phyloP scores from a whole-genome alignment of 2,888 invertebrate species.

The Trichogramma dendrolimi region DNA sequence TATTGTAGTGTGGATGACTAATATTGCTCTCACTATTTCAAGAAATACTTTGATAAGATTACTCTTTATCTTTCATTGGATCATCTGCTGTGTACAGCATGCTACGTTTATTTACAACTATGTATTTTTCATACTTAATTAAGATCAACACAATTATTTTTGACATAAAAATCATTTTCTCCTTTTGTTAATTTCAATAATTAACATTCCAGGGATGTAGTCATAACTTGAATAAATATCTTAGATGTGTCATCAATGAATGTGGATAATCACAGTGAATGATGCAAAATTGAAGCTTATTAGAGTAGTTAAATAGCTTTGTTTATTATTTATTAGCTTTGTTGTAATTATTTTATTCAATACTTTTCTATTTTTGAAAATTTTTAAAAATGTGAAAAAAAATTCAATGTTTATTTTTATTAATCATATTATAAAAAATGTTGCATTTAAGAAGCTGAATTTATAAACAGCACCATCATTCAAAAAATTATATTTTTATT shows the following conservation, averaged over 20 bases:
- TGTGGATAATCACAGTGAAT: not conserved
- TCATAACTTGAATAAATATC: not conserved
- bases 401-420: not conserved
- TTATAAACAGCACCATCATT: too few relatives aligned
- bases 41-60: constrained; percentile 27
- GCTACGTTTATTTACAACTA: constrained; percentile 8
- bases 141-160: constrained; percentile 15
- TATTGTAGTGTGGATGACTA: constrained; percentile 13
- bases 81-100: constrained; percentile 17
- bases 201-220: constrained; percentile 6
- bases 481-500: too few relatives aligned
- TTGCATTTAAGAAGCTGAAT: not conserved
- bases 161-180: constrained; percentile 20
- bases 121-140: constrained; percentile 16
- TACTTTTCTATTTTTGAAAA: not conserved
- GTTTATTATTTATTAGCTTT: not conserved
- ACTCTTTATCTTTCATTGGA: constrained; percentile 21
- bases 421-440: not conserved
- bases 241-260: not conserved
- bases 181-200: constrained; percentile 18
- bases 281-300: not conserved
- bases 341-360: not conserved
- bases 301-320: too few relatives aligned
- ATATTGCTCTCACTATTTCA: constrained; percentile 10
- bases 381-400: not conserved